These are phyloP conservation scores for Tachysurus vachellii DNA, from an alignment of 2,113 vertebrate species.

Conservation along the genomic window DNA sequence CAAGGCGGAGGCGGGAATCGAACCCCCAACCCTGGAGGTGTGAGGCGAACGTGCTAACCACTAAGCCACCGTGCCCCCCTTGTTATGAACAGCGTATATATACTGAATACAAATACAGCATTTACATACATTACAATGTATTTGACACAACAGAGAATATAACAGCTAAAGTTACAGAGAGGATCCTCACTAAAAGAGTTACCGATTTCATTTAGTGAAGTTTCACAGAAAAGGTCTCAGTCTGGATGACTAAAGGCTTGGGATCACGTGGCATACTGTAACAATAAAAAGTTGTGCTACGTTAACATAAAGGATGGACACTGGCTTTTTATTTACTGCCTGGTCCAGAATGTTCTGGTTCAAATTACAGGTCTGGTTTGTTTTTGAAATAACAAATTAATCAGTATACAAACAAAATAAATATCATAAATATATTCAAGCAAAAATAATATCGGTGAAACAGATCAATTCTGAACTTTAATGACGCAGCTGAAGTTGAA, in stretches of 20 bases:
- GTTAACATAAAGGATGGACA: not conserved
- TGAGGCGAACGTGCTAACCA: no score
- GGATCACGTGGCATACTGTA: not conserved
- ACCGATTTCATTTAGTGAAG: not conserved
- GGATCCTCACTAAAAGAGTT: not conserved
- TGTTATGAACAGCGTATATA: not conserved
- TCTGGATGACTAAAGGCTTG: not conserved
- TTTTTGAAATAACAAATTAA: no score
- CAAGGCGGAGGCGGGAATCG: no score
- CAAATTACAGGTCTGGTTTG: not conserved
- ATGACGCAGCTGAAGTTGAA: not conserved
- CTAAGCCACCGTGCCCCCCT: no score
- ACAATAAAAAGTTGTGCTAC: not conserved
- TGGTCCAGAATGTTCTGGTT: not conserved
- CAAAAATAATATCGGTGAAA: not conserved
- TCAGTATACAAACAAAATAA: no score
- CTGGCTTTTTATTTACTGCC: not conserved
- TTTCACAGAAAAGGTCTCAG: not conserved
- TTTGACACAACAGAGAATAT: no score
- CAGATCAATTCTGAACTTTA: not conserved
- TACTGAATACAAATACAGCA: not conserved
- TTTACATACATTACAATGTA: not conserved
- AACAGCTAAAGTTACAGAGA: not conserved
- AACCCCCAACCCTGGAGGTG: no score
- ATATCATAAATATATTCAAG: not conserved